Evolutionary conservation across 2,888 invertebrate species (phyloP).

Genomic region (Melipona bicolor): DNA sequence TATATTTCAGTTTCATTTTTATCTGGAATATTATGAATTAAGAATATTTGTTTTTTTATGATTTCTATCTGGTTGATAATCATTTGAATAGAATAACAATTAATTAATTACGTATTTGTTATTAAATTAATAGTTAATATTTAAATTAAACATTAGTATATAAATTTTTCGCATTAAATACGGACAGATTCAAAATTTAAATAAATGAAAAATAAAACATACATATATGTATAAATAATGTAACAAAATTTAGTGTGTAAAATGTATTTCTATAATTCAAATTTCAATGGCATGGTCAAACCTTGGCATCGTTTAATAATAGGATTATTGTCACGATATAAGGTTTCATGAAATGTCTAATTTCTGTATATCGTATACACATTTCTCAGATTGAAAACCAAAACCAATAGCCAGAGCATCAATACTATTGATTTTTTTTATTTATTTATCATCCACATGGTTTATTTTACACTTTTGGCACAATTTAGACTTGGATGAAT

Average conservation of each 20-base stretch:
- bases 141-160: background rate
- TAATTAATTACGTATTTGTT: too few species aligned
- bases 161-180: background rate
- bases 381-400: constrained; percentile 43
- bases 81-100: background rate
- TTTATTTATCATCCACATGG: constrained; percentile 62
- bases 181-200: background rate
- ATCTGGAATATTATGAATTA: background rate
- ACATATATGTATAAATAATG: background rate
- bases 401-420: background rate
- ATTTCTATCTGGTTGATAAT: background rate
- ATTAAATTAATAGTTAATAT: too few species aligned
- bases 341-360: constrained; percentile 73
- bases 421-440: background rate
- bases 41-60: background rate
- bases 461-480: constrained; percentile 69
- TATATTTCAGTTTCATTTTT: background rate
- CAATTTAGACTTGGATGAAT: constrained; percentile 43
- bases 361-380: constrained; percentile 43
- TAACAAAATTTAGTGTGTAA: background rate
- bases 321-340: constrained; percentile 68
- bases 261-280: constrained; percentile 16
- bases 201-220: background rate
- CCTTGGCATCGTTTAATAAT: constrained; percentile 72
- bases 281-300: constrained; percentile 61